Percentiles rank a stretch among this genome's conserved stretches.
Conservation (phyloP, 2,888 invertebrate genomes). For the Choristoneura rosaceana region DNA sequence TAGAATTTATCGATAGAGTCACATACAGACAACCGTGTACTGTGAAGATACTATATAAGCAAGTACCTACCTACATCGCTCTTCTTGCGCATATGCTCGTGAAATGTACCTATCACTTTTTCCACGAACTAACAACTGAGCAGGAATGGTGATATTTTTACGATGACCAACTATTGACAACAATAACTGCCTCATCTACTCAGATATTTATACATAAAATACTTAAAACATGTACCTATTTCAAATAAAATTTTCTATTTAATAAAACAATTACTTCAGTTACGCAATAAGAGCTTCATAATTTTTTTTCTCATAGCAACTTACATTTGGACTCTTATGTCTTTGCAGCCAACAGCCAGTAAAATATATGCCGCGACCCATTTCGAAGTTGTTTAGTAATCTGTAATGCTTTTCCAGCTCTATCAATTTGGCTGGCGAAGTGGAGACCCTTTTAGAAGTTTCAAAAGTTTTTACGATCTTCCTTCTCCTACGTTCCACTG, state of each 20-base stretch:
- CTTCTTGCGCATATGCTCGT: too few species aligned
- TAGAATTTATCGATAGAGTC: slow-evolving; percentile 54
- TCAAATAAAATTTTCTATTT: too few species aligned
- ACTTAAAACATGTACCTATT: too few species aligned
- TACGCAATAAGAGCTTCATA: too few species aligned
- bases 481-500: not conserved
- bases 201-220: too few species aligned
- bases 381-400: slow-evolving; percentile 1
- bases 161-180: too few species aligned
- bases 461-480: slow-evolving; percentile 9
- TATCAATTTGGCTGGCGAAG: slow-evolving; percentile 5
- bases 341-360: not conserved
- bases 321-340: not conserved
- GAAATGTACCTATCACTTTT: too few species aligned
- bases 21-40: not conserved
- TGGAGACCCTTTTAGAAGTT: slow-evolving; percentile 4
- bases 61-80: not conserved
- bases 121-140: too few species aligned
- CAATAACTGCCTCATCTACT: too few species aligned
- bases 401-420: slow-evolving; percentile 7
- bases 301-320: not conserved
- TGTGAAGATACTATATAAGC: not conserved
- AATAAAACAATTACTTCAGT: too few species aligned
- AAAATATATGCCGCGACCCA: slow-evolving; percentile 1
- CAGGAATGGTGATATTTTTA: too few species aligned